Conservation (phyloP, 2,888 invertebrate species). For the Drosophila meridiana region DNA sequence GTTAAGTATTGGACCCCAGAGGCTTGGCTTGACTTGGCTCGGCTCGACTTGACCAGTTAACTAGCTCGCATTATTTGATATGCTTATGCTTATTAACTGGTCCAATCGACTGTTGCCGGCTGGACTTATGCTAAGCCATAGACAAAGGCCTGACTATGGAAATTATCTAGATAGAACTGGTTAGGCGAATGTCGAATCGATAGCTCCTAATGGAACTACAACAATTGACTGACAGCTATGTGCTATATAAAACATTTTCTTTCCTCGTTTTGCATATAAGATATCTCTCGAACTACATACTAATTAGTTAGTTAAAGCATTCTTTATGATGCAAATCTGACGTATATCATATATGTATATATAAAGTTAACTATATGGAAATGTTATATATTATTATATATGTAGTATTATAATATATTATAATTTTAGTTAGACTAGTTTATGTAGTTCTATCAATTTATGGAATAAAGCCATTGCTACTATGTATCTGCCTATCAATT, state of each 20-base stretch:
- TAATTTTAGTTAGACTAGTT: not conserved
- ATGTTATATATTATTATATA: not conserved
- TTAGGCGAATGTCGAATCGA: constrained; percentile 21
- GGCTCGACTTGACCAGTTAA: constrained; percentile 34
- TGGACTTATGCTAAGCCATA: constrained; percentile 29
- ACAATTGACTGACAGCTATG: constrained; percentile 8
- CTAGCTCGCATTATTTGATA: constrained; percentile 50
- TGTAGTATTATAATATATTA: not conserved
- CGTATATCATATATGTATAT: not conserved
- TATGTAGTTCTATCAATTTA: not conserved
- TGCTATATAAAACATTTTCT: constrained; percentile 4
- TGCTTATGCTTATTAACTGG: constrained; percentile 67
- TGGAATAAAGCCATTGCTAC: not conserved
- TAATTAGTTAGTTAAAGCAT: constrained; percentile 1
- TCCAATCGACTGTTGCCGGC: constrained; percentile 37
- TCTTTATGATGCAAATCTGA: not conserved
- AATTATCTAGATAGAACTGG: constrained; percentile 35
- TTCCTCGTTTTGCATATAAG: constrained; percentile 21
- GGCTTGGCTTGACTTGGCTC: constrained; percentile 9
- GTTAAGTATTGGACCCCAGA: constrained; percentile 21
- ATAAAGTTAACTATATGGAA: not conserved
- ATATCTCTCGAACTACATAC: not conserved
- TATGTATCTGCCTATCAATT: not conserved
- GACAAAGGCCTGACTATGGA: constrained; percentile 27
- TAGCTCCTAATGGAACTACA: constrained; percentile 22